phyloP scores from a whole-genome alignment of 2,888 invertebrate genomes.

The Mongoloraphidia duomilia region DNA sequence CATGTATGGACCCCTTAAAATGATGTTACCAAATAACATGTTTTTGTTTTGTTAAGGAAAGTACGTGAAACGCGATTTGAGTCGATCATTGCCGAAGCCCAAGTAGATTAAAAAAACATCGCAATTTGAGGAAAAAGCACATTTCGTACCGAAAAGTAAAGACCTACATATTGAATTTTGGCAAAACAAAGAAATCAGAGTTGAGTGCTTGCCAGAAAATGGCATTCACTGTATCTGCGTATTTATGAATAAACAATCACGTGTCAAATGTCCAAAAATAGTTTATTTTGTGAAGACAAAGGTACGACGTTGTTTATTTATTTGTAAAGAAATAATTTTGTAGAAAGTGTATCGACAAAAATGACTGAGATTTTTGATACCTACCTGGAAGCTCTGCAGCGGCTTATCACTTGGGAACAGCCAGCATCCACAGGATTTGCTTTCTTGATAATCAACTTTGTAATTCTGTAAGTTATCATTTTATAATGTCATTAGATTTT shows the following conservation, averaged over 20 bases:
- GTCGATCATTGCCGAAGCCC: background rate
- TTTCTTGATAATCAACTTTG: constrained; percentile 25
- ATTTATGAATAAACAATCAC: too few relatives aligned
- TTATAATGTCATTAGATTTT: background rate
- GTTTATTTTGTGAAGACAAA: too few relatives aligned
- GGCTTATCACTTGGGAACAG: constrained; percentile 27
- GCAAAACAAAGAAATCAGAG: too few relatives aligned
- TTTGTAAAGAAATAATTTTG: too few relatives aligned
- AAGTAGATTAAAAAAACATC: background rate
- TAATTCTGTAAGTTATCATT: constrained; percentile 28
- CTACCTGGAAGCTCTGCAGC: constrained; percentile 12
- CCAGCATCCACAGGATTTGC: constrained; percentile 23
- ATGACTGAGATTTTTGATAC: background rate
- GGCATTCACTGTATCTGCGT: too few relatives aligned
- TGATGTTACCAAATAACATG: background rate
- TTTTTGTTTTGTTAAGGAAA: too few relatives aligned
- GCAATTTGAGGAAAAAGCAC: background rate
- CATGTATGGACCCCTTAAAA: background rate
- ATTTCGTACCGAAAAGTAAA: background rate
- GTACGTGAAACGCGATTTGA: too few relatives aligned
- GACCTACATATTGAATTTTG: too few relatives aligned
- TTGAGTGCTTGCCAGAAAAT: too few relatives aligned
- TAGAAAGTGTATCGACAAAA: background rate
- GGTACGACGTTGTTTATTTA: too few relatives aligned
- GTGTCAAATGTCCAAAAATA: too few relatives aligned